Evolutionary conservation across 2,113 vertebrate genomes (phyloP).

Genomic region (Onychorhynchus coronatus): DNA sequence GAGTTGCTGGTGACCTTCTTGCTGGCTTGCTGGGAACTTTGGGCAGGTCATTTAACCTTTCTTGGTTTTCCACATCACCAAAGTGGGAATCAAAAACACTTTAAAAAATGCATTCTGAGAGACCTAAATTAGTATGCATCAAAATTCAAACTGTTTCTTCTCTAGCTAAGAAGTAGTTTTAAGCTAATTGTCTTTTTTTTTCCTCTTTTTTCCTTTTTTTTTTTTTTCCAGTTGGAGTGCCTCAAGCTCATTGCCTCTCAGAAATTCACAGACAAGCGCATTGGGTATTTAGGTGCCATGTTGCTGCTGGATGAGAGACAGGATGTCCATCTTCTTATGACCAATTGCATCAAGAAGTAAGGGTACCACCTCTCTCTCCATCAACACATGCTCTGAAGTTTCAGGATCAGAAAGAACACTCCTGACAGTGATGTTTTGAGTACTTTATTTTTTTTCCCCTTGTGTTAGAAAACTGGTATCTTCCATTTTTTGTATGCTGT

Average conservation of each 20-base stretch:
- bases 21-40: background rate
- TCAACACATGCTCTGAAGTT: background rate
- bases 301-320: constrained; percentile 96
- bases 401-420: constrained; percentile 2
- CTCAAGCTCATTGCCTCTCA: constrained; percentile 98
- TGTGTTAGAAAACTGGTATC: background rate
- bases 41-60: background rate
- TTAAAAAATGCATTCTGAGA: background rate
- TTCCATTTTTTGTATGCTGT: background rate
- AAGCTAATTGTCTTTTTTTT: constrained; percentile 16
- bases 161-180: background rate
- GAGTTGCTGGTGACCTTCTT: background rate
- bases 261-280: constrained; percentile 99
- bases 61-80: background rate
- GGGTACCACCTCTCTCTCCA: constrained; percentile 48
- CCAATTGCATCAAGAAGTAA: constrained; percentile 99
- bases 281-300: constrained; percentile 99
- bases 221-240: constrained; percentile 90
- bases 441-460: background rate
- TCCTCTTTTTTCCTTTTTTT: background rate
- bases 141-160: background rate
- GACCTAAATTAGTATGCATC: background rate
- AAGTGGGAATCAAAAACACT: background rate
- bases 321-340: constrained; percentile 99
- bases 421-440: background rate